Percentiles rank a stretch among this genome's conserved stretches.
Evolutionary conservation across 1,140 invertebrate genomes (phyloP).

Genomic region (Drosophila varians): DNA sequence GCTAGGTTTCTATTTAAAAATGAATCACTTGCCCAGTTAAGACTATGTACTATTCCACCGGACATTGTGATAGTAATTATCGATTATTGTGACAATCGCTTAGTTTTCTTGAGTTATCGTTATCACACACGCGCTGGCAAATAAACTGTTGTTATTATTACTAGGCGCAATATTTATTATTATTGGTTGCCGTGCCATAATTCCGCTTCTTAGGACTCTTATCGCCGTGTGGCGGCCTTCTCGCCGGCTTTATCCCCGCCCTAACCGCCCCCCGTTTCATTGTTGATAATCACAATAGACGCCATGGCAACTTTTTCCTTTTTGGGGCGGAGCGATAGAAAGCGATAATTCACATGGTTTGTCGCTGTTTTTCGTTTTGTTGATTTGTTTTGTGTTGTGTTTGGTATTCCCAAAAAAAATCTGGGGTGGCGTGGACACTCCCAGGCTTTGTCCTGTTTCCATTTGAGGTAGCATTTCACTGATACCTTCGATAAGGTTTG

Average conservation of each 20-base stretch:
- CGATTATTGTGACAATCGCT: slow-evolving; percentile 40
- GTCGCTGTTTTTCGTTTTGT: slow-evolving; percentile 13
- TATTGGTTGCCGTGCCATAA: slow-evolving; percentile 54
- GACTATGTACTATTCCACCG: background rate
- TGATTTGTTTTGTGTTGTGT: background rate
- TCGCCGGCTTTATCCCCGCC: background rate
- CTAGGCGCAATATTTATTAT: slow-evolving; percentile 49
- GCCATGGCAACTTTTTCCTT: slow-evolving; percentile 43
- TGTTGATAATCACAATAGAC: slow-evolving; percentile 53
- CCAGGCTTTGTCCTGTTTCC: slow-evolving; percentile 13
- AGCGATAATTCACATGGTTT: slow-evolving; percentile 43
- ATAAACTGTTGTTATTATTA: slow-evolving; percentile 41
- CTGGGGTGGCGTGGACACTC: slow-evolving; percentile 15
- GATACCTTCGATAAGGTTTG: slow-evolving; percentile 31
- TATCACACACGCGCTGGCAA: slow-evolving; percentile 49
- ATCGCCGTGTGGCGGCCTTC: slow-evolving; percentile 11
- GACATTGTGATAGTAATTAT: slow-evolving; percentile 11
- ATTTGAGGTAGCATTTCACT: too few species aligned
- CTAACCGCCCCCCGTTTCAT: slow-evolving; percentile 14
- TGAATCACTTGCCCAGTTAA: background rate
- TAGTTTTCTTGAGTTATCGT: slow-evolving; percentile 46
- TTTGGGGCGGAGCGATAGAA: background rate
- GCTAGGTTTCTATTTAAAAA: too few species aligned
- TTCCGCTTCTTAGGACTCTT: slow-evolving; percentile 18
- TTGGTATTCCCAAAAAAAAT: background rate